These are phyloP conservation scores for Macaca mulatta DNA, from an alignment of 2,113 vertebrate genomes.

Conservation along the genomic window DNA sequence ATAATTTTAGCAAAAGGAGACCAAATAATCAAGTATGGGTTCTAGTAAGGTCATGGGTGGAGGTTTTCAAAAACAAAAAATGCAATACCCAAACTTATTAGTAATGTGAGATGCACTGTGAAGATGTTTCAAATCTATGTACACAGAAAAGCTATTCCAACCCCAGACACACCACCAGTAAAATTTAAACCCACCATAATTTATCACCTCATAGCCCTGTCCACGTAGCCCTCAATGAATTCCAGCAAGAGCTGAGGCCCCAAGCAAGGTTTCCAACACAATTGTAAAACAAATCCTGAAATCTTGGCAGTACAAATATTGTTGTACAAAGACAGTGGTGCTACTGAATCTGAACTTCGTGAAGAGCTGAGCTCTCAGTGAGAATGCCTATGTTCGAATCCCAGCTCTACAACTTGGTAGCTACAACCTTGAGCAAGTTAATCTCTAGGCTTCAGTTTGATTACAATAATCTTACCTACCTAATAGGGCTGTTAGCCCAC, in stretches of 20 bases:
- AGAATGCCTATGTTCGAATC: neutral
- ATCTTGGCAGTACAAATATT: neutral
- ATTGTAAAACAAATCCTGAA: conserved; percentile 34
- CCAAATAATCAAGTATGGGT: neutral
- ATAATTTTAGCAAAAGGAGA: conserved; percentile 29
- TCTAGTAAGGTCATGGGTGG: neutral
- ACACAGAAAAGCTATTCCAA: neutral
- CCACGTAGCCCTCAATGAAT: neutral
- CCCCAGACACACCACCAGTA: neutral
- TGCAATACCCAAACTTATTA: neutral
- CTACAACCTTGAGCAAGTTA: neutral
- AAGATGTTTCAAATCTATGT: conserved; percentile 8
- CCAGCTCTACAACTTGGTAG: neutral
- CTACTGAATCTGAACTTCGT: neutral
- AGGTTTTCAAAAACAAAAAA: conserved; percentile 51
- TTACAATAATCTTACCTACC: neutral
- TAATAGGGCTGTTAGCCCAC: neutral
- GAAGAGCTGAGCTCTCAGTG: neutral
- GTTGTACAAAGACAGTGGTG: neutral
- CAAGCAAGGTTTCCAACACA: neutral
- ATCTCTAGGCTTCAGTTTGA: neutral
- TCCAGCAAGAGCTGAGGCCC: conserved; percentile 5
- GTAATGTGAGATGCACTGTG: neutral
- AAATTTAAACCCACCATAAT: conserved; percentile 15
- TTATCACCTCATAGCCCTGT: neutral